phyloP scores from a whole-genome alignment of 2,888 invertebrate species.

The Cryptocephalus moraei region DNA sequence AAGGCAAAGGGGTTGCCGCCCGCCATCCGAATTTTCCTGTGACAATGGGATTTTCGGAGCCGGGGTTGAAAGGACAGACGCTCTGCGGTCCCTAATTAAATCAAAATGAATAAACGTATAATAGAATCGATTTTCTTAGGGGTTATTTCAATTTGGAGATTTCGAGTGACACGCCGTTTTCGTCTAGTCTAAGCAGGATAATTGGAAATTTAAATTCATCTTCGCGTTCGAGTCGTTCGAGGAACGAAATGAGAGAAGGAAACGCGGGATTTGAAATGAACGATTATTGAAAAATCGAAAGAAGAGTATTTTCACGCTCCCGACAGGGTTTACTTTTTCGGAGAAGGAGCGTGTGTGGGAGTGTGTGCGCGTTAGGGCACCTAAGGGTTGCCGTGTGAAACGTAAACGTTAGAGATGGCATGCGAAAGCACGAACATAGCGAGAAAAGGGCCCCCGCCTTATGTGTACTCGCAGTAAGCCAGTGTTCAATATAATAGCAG shows the following conservation, averaged over 20 bases:
- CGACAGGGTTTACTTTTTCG: no score
- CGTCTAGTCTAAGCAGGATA: neutral
- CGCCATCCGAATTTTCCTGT: conserved; percentile 4
- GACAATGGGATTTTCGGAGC: conserved; percentile 22
- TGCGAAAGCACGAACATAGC: conserved; percentile 10
- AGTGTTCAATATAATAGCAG: conserved; percentile 40
- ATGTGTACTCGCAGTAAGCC: conserved; percentile 26
- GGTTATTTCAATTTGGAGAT: neutral
- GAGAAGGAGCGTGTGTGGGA: neutral
- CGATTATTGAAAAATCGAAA: no score
- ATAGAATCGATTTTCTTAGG: conserved; percentile 15
- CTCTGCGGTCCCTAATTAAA: conserved; percentile 20
- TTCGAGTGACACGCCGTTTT: neutral
- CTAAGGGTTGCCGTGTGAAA: neutral
- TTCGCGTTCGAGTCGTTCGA: neutral
- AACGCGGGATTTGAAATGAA: no score
- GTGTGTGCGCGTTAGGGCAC: neutral
- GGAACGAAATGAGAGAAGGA: no score
- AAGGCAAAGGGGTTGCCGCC: no score
- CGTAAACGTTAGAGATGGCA: conserved; percentile 5
- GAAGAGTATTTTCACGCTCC: no score
- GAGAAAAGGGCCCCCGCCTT: conserved; percentile 5
- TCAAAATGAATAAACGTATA: conserved; percentile 18
- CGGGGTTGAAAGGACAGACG: conserved; percentile 19
- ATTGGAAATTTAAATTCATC: neutral